Evolutionary conservation across 1,140 invertebrate genomes (phyloP).

Genomic region (Rhagoletis pomonella): DNA sequence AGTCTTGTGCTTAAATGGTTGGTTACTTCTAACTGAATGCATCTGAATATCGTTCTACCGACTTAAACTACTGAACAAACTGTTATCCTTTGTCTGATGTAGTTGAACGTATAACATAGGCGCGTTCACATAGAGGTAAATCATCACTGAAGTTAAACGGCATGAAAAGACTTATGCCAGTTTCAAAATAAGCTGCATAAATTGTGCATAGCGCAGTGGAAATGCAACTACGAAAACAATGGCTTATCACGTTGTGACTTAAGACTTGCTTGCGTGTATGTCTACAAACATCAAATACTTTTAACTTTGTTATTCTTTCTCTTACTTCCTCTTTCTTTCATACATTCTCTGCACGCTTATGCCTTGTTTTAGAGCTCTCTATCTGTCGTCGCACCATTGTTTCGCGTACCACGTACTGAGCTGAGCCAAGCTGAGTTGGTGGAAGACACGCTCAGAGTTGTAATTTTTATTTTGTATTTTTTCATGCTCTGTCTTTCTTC

Average conservation of each 20-base stretch:
- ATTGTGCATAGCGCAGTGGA: too few relatives aligned
- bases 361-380: conserved; percentile 30
- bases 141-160: too few relatives aligned
- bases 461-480: conserved; percentile 23
- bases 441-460: conserved; percentile 37
- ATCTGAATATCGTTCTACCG: too few relatives aligned
- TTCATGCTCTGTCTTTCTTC: conserved; percentile 16
- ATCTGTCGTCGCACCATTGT: conserved; percentile 22
- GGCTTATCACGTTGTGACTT: conserved; percentile 28
- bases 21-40: too few relatives aligned
- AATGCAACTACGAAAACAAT: neutral
- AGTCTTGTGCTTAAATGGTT: too few relatives aligned
- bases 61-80: too few relatives aligned
- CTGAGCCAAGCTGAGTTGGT: neutral
- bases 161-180: too few relatives aligned
- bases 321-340: neutral
- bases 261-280: neutral
- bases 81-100: too few relatives aligned
- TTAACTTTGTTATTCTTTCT: conserved; percentile 30
- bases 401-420: neutral
- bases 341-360: neutral
- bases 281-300: conserved; percentile 1
- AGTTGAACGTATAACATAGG: too few relatives aligned
- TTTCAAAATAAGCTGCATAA: too few relatives aligned
- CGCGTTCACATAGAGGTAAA: too few relatives aligned